These are phyloP conservation scores for Polypterus bichir DNA, from an alignment of 2,113 vertebrate species.

Conservation along the genomic window DNA sequence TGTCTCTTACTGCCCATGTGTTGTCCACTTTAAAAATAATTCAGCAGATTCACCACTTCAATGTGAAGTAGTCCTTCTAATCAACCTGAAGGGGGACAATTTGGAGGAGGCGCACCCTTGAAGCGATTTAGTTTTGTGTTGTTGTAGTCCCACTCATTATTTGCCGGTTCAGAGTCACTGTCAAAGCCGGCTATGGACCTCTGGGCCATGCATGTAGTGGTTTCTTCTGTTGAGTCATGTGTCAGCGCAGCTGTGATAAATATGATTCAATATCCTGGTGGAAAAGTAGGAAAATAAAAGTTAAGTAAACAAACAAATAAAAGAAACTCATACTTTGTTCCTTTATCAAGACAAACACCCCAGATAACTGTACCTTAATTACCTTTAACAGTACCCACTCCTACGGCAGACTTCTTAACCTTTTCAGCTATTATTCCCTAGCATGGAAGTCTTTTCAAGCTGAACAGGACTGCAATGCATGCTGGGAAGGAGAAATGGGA, in stretches of 20 bases:
- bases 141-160: constrained; percentile 25
- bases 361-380: too few species aligned
- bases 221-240: constrained; percentile 5
- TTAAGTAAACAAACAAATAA: neutral
- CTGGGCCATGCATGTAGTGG: constrained; percentile 14
- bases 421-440: too few species aligned
- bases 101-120: constrained; percentile 38
- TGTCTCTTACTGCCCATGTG: constrained; percentile 12
- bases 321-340: neutral
- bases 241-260: constrained; percentile 71
- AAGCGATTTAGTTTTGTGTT: constrained; percentile 35
- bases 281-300: constrained; percentile 15
- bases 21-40: neutral
- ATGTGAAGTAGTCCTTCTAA: constrained; percentile 50
- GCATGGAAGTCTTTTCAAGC: too few species aligned
- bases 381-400: too few species aligned
- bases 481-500: too few species aligned
- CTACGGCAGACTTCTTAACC: too few species aligned
- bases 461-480: too few species aligned
- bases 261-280: constrained; percentile 68
- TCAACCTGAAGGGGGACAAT: constrained; percentile 38
- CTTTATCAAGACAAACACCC: too few species aligned
- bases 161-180: constrained; percentile 23
- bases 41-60: constrained; percentile 53
- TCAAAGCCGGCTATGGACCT: constrained; percentile 14